Evolutionary conservation across 2,888 invertebrate species (phyloP).

Genomic region (Eurytoma adleriae): DNA sequence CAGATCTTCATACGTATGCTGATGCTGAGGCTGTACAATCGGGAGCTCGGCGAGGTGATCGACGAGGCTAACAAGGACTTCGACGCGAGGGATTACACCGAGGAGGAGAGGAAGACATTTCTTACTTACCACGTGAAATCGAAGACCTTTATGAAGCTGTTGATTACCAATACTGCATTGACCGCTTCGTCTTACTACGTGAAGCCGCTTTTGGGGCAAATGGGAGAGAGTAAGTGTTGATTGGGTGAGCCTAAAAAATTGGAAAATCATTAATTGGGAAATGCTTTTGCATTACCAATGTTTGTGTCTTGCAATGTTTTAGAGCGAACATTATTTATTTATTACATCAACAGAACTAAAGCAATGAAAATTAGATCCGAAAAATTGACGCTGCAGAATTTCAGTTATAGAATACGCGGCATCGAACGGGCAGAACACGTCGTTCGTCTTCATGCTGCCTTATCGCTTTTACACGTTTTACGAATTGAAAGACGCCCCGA

Average conservation of each 20-base stretch:
- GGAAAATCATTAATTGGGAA: too few species aligned
- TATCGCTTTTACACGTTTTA: slow-evolving; percentile 68
- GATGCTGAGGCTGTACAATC: slow-evolving; percentile 64
- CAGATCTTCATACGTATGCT: slow-evolving; percentile 65
- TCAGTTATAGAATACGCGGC: slow-evolving; percentile 35
- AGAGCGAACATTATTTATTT: too few species aligned
- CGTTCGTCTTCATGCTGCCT: slow-evolving; percentile 61
- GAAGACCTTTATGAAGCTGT: slow-evolving; percentile 63
- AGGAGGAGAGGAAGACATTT: slow-evolving; percentile 60
- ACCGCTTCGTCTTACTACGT: slow-evolving; percentile 66
- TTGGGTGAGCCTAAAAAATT: too few species aligned
- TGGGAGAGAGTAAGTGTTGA: slow-evolving; percentile 54
- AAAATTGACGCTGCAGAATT: too few species aligned
- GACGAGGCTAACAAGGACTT: slow-evolving; percentile 63
- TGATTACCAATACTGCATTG: slow-evolving; percentile 63
- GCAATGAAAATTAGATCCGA: too few species aligned
- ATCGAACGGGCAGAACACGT: slow-evolving; percentile 41
- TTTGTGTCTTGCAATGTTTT: too few species aligned
- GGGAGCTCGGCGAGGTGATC: slow-evolving; percentile 62
- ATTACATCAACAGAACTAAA: too few species aligned
- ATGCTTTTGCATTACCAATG: too few species aligned
- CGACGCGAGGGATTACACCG: slow-evolving; percentile 59
- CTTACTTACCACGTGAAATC: slow-evolving; percentile 63
- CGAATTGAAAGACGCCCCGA: slow-evolving; percentile 62
- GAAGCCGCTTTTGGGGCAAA: slow-evolving; percentile 65